These are phyloP conservation scores for Scrobipalpa costella DNA, from an alignment of 2,888 invertebrate species.

Conservation along the genomic window DNA sequence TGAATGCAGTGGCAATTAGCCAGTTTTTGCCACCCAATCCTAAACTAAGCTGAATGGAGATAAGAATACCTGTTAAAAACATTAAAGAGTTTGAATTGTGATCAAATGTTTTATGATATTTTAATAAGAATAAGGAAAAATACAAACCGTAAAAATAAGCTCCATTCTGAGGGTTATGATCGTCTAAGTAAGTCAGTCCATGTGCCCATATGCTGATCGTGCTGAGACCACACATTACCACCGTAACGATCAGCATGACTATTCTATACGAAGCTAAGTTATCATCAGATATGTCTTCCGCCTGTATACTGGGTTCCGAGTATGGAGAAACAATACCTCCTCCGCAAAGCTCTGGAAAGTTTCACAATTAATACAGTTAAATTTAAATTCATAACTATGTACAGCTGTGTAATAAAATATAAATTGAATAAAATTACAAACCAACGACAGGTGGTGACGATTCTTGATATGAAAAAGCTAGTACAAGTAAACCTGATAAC, in stretches of 20 bases:
- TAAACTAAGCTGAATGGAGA: slow-evolving; percentile 67
- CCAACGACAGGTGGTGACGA: slow-evolving; percentile 52
- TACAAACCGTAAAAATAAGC: slow-evolving; percentile 65
- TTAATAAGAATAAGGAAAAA: no score
- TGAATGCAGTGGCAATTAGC: slow-evolving; percentile 52
- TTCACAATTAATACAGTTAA: background rate
- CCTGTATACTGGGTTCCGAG: background rate
- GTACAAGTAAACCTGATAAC: slow-evolving; percentile 51
- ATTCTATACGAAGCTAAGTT: slow-evolving; percentile 38
- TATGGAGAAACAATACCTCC: slow-evolving; percentile 39
- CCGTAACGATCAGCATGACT: slow-evolving; percentile 52
- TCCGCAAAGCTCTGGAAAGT: slow-evolving; percentile 56
- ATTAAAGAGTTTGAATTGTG: background rate
- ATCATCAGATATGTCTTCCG: slow-evolving; percentile 13
- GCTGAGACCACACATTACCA: slow-evolving; percentile 52
- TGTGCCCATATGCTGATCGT: slow-evolving; percentile 69
- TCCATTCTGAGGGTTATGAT: slow-evolving; percentile 67
- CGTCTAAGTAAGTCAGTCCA: slow-evolving; percentile 66
- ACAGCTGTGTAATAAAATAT: background rate
- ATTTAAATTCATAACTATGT: background rate
- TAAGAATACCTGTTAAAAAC: slow-evolving; percentile 59
- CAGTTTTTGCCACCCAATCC: slow-evolving; percentile 62
- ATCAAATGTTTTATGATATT: no score
- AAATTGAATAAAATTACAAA: slow-evolving; percentile 38
- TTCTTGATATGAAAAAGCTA: slow-evolving; percentile 57